Evolutionary conservation across 2,113 vertebrate species (phyloP).

Genomic region (Tetrao urogallus): DNA sequence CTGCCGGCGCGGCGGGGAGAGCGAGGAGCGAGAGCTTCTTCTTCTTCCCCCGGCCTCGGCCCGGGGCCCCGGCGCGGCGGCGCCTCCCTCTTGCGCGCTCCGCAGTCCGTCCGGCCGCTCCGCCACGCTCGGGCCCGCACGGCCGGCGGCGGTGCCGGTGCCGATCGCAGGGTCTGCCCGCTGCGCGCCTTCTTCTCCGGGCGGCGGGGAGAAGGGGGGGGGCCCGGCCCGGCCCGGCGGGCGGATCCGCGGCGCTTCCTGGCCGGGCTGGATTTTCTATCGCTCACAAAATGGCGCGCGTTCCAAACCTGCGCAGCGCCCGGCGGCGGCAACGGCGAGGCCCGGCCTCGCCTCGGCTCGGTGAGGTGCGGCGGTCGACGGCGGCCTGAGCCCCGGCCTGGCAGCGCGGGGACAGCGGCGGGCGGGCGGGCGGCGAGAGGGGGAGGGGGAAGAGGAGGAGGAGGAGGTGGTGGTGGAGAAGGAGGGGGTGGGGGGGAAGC

Average conservation of each 20-base stretch:
- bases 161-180: background rate
- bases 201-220: background rate
- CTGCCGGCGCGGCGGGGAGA: conserved; percentile 16
- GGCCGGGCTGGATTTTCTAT: conserved; percentile 81
- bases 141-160: no score
- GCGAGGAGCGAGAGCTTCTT: background rate
- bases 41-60: conserved; percentile 54
- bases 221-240: conserved; percentile 50
- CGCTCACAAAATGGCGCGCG: conserved; percentile 99
- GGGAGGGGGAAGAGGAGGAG: background rate
- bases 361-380: background rate
- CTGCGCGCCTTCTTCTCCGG: conserved; percentile 24
- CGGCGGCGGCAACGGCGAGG: conserved; percentile 77
- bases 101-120: conserved; percentile 21
- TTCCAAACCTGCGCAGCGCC: conserved; percentile 95
- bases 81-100: conserved; percentile 51
- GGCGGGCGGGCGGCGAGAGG: background rate
- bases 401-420: conserved; percentile 47
- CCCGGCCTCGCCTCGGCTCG: conserved; percentile 37
- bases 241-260: conserved; percentile 63
- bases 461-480: background rate
- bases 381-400: conserved; percentile 64
- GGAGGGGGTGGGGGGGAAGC: background rate
- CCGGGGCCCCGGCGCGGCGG: conserved; percentile 71
- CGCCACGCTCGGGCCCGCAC: conserved; percentile 17